A percentile compares a stretch with the other conserved stretches of the same genome.
These are phyloP conservation scores for Ommatoiulus sabulosus DNA, from an alignment of 2,888 invertebrate species.

Conservation along the genomic window DNA sequence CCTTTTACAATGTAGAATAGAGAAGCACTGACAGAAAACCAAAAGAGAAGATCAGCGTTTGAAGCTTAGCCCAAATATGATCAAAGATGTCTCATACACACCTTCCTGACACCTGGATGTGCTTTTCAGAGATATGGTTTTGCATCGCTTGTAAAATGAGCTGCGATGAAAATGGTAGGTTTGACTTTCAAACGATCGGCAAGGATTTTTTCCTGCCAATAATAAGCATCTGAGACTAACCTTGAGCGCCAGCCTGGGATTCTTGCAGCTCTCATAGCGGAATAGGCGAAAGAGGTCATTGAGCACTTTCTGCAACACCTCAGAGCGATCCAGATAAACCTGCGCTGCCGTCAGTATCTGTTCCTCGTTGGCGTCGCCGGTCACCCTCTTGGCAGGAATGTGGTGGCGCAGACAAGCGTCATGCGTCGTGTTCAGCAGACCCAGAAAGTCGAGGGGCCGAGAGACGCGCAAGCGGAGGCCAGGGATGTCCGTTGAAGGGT, in stretches of 20 bases:
- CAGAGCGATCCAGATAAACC: slow-evolving; percentile 86
- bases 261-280: slow-evolving; percentile 83
- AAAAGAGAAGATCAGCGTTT: neutral
- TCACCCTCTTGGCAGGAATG: slow-evolving; percentile 88
- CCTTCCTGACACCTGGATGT: slow-evolving; percentile 83
- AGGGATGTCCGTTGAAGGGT: slow-evolving; percentile 73
- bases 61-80: neutral
- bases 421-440: slow-evolving; percentile 89
- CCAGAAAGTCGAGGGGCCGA: slow-evolving; percentile 87
- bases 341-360: slow-evolving; percentile 86
- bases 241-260: slow-evolving; percentile 80
- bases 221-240: slow-evolving; percentile 62
- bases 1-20: slow-evolving; percentile 95
- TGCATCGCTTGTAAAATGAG: slow-evolving; percentile 91
- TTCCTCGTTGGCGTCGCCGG: slow-evolving; percentile 90
- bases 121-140: slow-evolving; percentile 84
- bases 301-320: slow-evolving; percentile 84
- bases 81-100: slow-evolving; percentile 59
- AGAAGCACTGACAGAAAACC: slow-evolving; percentile 79
- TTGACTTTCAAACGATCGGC: neutral
- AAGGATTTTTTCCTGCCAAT: neutral
- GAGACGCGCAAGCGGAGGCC: slow-evolving; percentile 83
- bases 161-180: neutral
- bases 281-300: slow-evolving; percentile 92
- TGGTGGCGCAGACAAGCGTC: slow-evolving; percentile 91